Evolutionary conservation across 2,888 invertebrate genomes (phyloP), one percentile per base, ranked within the genome.

Genomic region (Chaetogeoica ovagalla): DNA sequence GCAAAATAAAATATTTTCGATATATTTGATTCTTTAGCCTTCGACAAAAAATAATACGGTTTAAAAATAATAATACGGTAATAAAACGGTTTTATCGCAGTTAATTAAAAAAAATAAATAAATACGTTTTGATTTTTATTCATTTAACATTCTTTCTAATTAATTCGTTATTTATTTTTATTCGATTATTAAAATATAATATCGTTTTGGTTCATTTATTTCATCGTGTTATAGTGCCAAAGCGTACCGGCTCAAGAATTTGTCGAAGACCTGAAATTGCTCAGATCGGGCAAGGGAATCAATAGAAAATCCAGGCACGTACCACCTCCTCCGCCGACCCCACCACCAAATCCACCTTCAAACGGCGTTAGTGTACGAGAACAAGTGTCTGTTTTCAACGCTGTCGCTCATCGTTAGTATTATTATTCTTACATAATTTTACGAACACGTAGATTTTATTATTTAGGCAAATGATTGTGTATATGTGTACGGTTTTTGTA

Each of bases 241-340:
- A 91, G 91, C 85, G 91, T 93, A 84, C 92, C 93, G 68, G 94
- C 94, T 13, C 91, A 93, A 85, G 93, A 93, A 84, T 89, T 95
- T 83, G 95, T 94, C 30, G 94, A 94, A 86, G 94, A 95, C 85
- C 88, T 95, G 83, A 93, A 93, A 85, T 89, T 91, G 85, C 86
- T 91, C 82, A 88, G 91, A 83, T 89, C 89, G 84, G 91, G 92
- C 17, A 91, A 91, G 85, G 87, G 90, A 81, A 86, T 86, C 62
- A 82, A 84, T 30, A 81, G 83, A 19, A 83, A 84, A 52, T 83
- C 84, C 37, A 84, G 84, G 82, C 84, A 84, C 81, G 84, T 84
- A 39, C 90, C 91, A 65, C 91, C 91, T 4, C 90, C 91, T 8
- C 89, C 90, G 15, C 88, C 89, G 55, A 88, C 90, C 81, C 90